Evolutionary conservation across 2,888 invertebrate genomes (phyloP).

Genomic region (Monopis laevigella): DNA sequence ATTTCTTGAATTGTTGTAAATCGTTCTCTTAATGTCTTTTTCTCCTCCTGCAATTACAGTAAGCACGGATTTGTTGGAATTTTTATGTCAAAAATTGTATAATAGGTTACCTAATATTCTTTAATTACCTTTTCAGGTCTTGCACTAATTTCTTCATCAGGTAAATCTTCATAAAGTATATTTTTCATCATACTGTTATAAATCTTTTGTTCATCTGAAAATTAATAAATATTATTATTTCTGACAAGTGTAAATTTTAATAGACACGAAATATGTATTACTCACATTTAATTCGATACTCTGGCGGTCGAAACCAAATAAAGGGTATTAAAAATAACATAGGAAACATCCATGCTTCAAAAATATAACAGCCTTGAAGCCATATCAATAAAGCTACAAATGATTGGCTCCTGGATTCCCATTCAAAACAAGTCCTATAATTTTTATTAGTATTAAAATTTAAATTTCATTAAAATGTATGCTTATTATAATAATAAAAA

Average conservation of each 20-base stretch:
- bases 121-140: neutral
- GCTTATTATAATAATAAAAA: neutral
- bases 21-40: conserved; percentile 88
- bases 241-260: no score
- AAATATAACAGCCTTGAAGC: conserved; percentile 87
- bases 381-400: conserved; percentile 82
- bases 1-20: conserved; percentile 94
- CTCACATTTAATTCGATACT: conserved; percentile 25
- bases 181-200: neutral
- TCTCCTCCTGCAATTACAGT: conserved; percentile 87
- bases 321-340: conserved; percentile 84
- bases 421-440: conserved; percentile 89
- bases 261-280: no score
- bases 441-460: conserved; percentile 19
- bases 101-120: neutral
- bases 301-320: conserved; percentile 50
- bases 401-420: conserved; percentile 89
- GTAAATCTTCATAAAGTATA: neutral
- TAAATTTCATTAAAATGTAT: neutral
- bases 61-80: no score
- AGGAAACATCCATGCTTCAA: conserved; percentile 94
- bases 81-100: no score
- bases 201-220: neutral
- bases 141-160: no score
- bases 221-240: neutral